Base-by-base conservation (phyloP, 2,797 vertebrate species). In the Poecilia velifera region DNA sequence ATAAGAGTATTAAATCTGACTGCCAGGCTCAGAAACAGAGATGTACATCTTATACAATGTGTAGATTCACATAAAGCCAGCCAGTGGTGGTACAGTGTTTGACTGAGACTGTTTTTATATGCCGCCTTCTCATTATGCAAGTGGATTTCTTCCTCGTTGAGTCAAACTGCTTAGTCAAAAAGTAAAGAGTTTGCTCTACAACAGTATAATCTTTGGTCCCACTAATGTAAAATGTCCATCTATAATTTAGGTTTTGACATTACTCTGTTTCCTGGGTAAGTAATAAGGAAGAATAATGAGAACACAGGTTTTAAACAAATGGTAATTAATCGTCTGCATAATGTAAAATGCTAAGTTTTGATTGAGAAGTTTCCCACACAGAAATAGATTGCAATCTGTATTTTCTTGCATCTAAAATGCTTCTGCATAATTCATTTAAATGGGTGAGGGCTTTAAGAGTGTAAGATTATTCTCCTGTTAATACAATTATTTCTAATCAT, bases 1-100 rank as follows among this genome's bases (percentile, higher is more conserved):
- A 90, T 93, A 93, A 94, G 92, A 93, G 91, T 90, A 93, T 94
- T 94, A 92, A 92, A 91, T 88, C 83, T 74, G 85, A 86, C 92
- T 88, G 87, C 87, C 86, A 87, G 84, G 82, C 89, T 87, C 76
- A 85, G 86, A 91, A 86, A 92, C 89, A 86, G 78, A 83, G 75
- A 87, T 82, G 77, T 85, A 83, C 84, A 86, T 85, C 57, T 70
- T 74, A 76, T 76, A 87, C 76, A 88, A 80, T 77, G 18, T 74
- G 84, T 62, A 81, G 28, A 64, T 74, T 70, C 64, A 81, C 62
- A 81, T 73, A 76, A 78, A 80, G 66, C 3, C 76, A 76, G 76
- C 31, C 55, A 45, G 72, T 25, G 53, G 82, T 75, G 71, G 28
- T n/a, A 45, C 46, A 77, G 22, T 57, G 28, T 79, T 41, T 49